Base-by-base conservation (phyloP, 2,797 vertebrate genomes). In the Peromyscus eremicus region DNA sequence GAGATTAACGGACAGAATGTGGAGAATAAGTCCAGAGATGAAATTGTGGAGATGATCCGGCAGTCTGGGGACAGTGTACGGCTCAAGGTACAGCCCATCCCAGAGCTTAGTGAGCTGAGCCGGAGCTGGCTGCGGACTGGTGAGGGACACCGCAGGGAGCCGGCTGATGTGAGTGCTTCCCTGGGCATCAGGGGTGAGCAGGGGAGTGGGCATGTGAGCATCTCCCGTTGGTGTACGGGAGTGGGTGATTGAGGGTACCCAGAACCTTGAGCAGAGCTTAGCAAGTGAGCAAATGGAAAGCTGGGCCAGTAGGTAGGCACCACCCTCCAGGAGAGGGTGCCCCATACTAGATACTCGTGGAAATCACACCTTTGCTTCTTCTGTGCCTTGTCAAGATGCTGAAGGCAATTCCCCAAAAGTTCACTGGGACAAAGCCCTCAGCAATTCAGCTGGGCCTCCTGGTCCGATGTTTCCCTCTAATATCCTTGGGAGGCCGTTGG, bases 21-120 rank as follows among this genome's bases (percentile, higher is more conserved):
- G 98, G 99, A 99, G 97, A 99, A 96, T 98, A 99, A 99, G 98
- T 99, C 98, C 97, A 98, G 99, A 70, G 99, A 99, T 6, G 99
- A 99, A 98, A 99, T 99, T 0, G 99, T 99, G 98, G 99, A 99
- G 98, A 99, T 99, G 99, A 99, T 99, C 98, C 99, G 99, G 84
- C 99, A 99, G 98, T 99, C 99, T 0, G 99, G 99, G 0, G 99
- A 99, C 97, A 99, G 99, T 0, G 99, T 99, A 79, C 98, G 99
- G 93, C 99, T 99, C 97, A 99, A 99, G 98, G 99, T 99, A 97
- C 99, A 99, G 97, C 99, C 99, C 81, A 99, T 99, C 98, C 99
- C 99, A 95, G 99, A 99, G 98, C 99, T 99, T 98, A 99, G 99
- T 0, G 99, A 99, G 98, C 98, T 99, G 98, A 99, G 99, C 97